Base-by-base conservation (phyloP, 2,113 vertebrate species). In the Cygnus atratus region DNA sequence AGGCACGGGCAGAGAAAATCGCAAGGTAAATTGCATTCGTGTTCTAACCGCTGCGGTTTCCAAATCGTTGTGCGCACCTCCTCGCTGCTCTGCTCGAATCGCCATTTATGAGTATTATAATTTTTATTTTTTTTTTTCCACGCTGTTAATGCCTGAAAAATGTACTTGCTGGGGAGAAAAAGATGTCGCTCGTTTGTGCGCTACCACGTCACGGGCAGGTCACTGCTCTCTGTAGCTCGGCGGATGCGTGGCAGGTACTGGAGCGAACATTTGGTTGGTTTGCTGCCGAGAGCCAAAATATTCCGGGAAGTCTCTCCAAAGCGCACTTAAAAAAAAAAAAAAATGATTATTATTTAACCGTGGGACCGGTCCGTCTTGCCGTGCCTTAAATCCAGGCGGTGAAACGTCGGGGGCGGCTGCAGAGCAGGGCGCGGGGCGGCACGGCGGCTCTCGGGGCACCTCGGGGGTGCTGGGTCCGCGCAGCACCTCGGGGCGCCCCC, bases 11-110 rank as follows among this genome's bases (percentile, higher is more conserved):
- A 73, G 93, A 88, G 68, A 85, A 95, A 97, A 97, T 50, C 76
- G 71, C 95, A 88, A 97, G 97, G 97, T 97, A 96, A 96, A 96
- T 81, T 10, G 62, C 66, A 44, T 95, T 95, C 39, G 95, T 79
- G n/a, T 87, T 94, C 82, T 89, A 87, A 90, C 71, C 55, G 73
- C 94, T 96, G 85, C 24, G 5, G 37, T 94, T 80, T 77, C 91
- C 88, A 84, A 94, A 76, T 71, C 84, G 11, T 7, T 55, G 33
- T 57, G 74, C 87, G 92, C 19, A 57, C 90, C 39, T 92, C 75
- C 52, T 86, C 84, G 80, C 79, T 96, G 88, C 92, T 96, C 82
- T 81, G 84, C 79, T 89, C 37, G 52, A 90, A 68, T 95, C 84
- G 93, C 78, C 50, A 92, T 4, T 87, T 82, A 44, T 62, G 19